phyloP scores from a whole-genome alignment of 2,888 invertebrate species.

The Thelaira solivaga region DNA sequence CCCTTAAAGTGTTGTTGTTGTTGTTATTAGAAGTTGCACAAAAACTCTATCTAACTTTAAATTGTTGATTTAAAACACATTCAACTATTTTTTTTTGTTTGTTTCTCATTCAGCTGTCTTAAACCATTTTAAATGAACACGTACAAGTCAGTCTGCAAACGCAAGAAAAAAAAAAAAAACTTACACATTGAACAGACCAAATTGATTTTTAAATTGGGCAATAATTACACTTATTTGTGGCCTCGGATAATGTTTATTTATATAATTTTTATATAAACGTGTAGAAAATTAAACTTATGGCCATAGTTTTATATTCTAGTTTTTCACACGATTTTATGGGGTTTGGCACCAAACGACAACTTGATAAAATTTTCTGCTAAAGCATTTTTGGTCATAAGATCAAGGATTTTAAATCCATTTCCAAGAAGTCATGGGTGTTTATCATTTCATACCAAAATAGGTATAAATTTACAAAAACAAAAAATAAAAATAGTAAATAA shows the following conservation, averaged over 20 bases:
- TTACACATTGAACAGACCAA: not conserved
- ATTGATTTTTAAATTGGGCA: not conserved
- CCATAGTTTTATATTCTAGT: not conserved
- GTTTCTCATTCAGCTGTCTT: not conserved
- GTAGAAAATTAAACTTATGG: not conserved
- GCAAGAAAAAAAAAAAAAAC: not conserved
- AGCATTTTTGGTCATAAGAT: constrained; percentile 24
- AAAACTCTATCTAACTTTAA: not conserved
- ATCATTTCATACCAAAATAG: not conserved
- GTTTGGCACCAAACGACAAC: not conserved
- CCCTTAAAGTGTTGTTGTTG: no score
- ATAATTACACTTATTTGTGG: constrained; percentile 19
- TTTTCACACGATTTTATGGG: not conserved
- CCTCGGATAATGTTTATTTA: constrained; percentile 1
- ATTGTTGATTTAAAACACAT: not conserved
- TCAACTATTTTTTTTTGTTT: no score
- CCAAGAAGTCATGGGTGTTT: not conserved
- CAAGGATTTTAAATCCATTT: constrained; percentile 9
- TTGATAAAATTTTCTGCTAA: not conserved
- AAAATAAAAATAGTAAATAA: not conserved
- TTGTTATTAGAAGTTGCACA: not conserved
- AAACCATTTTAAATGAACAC: not conserved
- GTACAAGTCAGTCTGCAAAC: no score
- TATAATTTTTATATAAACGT: constrained; percentile 1
- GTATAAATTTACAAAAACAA: not conserved